Base-by-base conservation (phyloP, 1,140 invertebrate genomes). In the Sarcophaga bullata region DNA sequence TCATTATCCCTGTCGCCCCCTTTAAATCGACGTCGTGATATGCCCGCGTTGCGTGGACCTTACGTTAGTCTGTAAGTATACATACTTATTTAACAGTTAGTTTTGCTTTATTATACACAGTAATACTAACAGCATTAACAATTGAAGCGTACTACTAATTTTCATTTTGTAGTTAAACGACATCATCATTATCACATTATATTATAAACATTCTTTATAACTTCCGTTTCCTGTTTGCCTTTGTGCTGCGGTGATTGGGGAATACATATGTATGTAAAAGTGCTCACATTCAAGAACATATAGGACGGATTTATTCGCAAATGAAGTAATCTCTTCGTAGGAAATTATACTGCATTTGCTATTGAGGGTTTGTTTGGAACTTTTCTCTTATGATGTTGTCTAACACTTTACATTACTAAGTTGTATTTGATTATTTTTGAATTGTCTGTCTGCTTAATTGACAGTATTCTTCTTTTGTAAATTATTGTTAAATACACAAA, bases 1-100 rank as follows among this genome's bases (percentile, higher is more conserved):
- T 91, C 91, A 48, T 84, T 91, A 54, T 91, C 91, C 7, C 85
- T 91, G 54, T 91, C 91, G 37, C 91, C 91, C 72, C 91, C 91
- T 46, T 85, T 91, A 58, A 91, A 90, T 84, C 87, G 91, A 25
- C 87, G 91, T 50, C 85, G 90, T 80, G 89, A 90, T 58, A 90
- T 91, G 89, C 91, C 91, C 37, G 89, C 90, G 6, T 84, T 91
- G 81, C 86, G 89, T 82, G 90, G 91, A 84, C 88, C 90, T 25
- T 91, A 88, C 83, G 89, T 91, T 82, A 91, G 91, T 83, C 84
- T 90, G 90, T 91, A 83, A 91, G 90, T 91, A 90, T 84, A n/a
- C 25, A 13, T 54, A 49, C n/a, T 37, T 37, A 37, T 37, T 37
- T 37, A 76, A 73, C 54, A 17, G 75, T 54, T 76, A 73, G 50